These are phyloP conservation scores for Alloscopus bannaensis DNA, from an alignment of 2,888 invertebrate genomes.

Conservation along the genomic window DNA sequence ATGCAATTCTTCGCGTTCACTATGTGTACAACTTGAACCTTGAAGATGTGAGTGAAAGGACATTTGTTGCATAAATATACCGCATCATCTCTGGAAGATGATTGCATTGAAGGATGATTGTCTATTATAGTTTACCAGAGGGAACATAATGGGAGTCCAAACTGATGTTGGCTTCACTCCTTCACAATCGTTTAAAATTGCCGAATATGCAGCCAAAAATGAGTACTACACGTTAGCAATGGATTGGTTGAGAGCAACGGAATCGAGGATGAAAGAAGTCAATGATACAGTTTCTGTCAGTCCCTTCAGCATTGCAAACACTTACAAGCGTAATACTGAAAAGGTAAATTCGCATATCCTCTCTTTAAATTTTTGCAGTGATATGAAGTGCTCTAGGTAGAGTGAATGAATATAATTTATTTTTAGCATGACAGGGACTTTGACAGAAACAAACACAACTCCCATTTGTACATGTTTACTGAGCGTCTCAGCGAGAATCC, in stretches of 20 bases:
- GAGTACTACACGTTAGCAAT: slow-evolving; percentile 71
- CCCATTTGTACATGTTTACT: slow-evolving; percentile 67
- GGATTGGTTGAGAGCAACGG: slow-evolving; percentile 71
- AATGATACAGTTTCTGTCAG: slow-evolving; percentile 63
- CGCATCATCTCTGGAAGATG: background rate
- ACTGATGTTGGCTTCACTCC: slow-evolving; percentile 69
- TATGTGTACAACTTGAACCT: slow-evolving; percentile 71
- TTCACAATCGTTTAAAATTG: slow-evolving; percentile 69
- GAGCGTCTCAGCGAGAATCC: slow-evolving; percentile 50
- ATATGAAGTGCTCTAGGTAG: background rate
- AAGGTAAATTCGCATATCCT: slow-evolving; percentile 32
- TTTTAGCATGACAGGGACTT: slow-evolving; percentile 70
- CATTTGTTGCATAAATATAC: background rate
- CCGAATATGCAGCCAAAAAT: slow-evolving; percentile 69
- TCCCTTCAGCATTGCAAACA: slow-evolving; percentile 63
- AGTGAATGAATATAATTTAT: background rate
- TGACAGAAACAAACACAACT: slow-evolving; percentile 64
- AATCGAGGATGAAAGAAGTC: slow-evolving; percentile 64
- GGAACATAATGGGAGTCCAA: slow-evolving; percentile 67
- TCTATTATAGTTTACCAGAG: slow-evolving; percentile 67
- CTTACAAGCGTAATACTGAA: slow-evolving; percentile 66
- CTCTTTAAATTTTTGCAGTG: background rate
- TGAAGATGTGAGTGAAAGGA: slow-evolving; percentile 49
- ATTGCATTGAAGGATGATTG: background rate
- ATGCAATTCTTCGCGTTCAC: slow-evolving; percentile 71